Conservation (phyloP, 1,140 invertebrate genomes). For the Rhynchophorus ferrugineus region DNA sequence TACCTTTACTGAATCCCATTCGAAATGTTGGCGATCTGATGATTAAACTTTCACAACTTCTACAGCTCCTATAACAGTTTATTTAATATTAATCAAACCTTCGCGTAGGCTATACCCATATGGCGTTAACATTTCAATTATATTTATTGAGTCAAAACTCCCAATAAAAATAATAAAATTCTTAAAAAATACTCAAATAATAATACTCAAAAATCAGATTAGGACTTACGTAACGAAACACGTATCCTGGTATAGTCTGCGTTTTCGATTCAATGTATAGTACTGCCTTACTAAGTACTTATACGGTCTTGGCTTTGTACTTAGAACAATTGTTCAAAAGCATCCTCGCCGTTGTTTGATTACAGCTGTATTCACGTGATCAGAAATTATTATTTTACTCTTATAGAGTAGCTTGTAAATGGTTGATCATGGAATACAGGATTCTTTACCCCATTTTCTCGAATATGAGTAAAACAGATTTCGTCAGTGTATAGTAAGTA, state of each 20-base stretch:
- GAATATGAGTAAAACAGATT: constrained; percentile 5
- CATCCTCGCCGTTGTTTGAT: not conserved
- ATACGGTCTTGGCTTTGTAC: constrained; percentile 8
- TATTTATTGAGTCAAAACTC: too few relatives aligned
- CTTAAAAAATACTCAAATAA: too few relatives aligned
- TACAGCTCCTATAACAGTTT: too few relatives aligned
- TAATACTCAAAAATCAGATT: too few relatives aligned
- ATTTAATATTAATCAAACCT: too few relatives aligned
- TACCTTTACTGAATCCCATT: constrained; percentile 9
- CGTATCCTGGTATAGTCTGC: too few relatives aligned
- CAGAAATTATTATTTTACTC: constrained; percentile 22
- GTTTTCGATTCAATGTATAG: too few relatives aligned
- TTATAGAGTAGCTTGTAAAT: constrained; percentile 27
- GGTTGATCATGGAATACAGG: constrained; percentile 2
- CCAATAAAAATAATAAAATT: too few relatives aligned
- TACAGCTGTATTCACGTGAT: constrained; percentile 6
- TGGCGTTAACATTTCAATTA: too few relatives aligned
- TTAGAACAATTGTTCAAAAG: constrained; percentile 10
- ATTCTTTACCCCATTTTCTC: too few relatives aligned
- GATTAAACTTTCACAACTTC: not conserved
- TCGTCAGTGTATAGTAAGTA: constrained; percentile 17
- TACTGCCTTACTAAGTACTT: constrained; percentile 6
- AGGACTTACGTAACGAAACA: too few relatives aligned
- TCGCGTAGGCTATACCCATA: too few relatives aligned
- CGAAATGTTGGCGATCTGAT: constrained; percentile 5